Evolutionary conservation across 2,113 vertebrate species (phyloP), one percentile per base, ranked within the genome.

Genomic region (Alethe diademata): DNA sequence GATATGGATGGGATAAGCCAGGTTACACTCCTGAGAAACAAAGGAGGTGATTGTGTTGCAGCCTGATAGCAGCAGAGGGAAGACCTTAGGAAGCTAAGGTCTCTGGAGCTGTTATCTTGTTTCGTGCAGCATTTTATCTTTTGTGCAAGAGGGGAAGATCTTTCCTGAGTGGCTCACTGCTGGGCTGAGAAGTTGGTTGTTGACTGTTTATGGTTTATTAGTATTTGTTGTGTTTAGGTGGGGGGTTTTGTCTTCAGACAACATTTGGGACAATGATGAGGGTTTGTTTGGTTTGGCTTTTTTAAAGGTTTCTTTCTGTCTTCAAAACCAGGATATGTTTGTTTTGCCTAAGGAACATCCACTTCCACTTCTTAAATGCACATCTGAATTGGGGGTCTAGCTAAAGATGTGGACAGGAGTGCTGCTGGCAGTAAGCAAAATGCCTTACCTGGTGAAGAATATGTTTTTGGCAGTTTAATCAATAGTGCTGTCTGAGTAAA

Each of bases 51-150:
- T 45, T 91, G 80, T 96, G 69, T 91, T 83, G 43, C 3, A 8
- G 51, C 48, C 87, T 4, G 64, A 92, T 85, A 95, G 84, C 61
- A 81, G 62, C 48, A 78, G 43, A 82, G 54, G 71, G 53, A n/a
- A n/a, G n/a, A n/a, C n/a, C n/a, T n/a, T 74, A 91, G 82, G 96
- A 95, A 96, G 61, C 48, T 14, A 5, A 72, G 57, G 57, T 35
- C 61, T 93, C 90, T 90, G 92, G 50, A 47, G 38, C 75, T 51
- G 67, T 33, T 94, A 90, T 11, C 36, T 71, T 60, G 36, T 64
- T 86, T 74, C 82, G n/a, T 83, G 60, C 42, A 65, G 48, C 19
- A 0, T 90, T 83, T 88, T 88, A 80, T 93, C 92, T 89, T 87
- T 78, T 25, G 19, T 50, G 69, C 45, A 58, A 73, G 29, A 82